Conservation (phyloP, 2,888 invertebrate species). For the Cabera pusaria region DNA sequence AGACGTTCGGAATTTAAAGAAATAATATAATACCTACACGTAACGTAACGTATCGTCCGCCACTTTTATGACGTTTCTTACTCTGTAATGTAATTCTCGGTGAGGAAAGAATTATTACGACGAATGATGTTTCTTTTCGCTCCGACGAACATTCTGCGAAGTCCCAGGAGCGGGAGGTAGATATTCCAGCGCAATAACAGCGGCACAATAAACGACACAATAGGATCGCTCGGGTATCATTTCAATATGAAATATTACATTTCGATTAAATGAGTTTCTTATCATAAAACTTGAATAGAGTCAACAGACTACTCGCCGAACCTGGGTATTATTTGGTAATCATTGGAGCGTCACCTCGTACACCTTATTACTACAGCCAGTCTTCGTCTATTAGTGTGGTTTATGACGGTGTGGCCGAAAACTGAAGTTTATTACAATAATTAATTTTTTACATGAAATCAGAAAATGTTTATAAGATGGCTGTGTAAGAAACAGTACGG, state of each 20-base stretch:
- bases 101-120: constrained; percentile 13
- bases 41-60: constrained; percentile 15
- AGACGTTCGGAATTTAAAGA: constrained; percentile 14
- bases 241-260: constrained; percentile 3
- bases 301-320: too few relatives aligned
- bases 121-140: constrained; percentile 3
- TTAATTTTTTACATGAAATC: too few relatives aligned
- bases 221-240: constrained; percentile 2
- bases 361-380: too few relatives aligned
- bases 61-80: constrained; percentile 16
- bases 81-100: constrained; percentile 3
- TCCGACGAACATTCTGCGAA: constrained; percentile 8
- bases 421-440: too few relatives aligned
- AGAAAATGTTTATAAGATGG: too few relatives aligned
- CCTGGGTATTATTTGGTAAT: too few relatives aligned
- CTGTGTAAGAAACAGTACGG: too few relatives aligned
- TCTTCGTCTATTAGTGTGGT: too few relatives aligned
- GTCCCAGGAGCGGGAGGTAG: background rate
- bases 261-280: background rate
- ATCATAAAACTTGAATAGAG: too few relatives aligned
- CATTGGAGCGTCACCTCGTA: too few relatives aligned
- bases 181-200: constrained; percentile 6
- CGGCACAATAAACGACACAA: constrained; percentile 8
- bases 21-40: constrained; percentile 16
- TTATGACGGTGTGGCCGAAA: too few relatives aligned